A percentile compares a stretch with the other conserved stretches of the same genome.
These are phyloP conservation scores for Stichopus horrens DNA, from an alignment of 53 echinoderm and acorn worm species.

Conservation along the genomic window DNA sequence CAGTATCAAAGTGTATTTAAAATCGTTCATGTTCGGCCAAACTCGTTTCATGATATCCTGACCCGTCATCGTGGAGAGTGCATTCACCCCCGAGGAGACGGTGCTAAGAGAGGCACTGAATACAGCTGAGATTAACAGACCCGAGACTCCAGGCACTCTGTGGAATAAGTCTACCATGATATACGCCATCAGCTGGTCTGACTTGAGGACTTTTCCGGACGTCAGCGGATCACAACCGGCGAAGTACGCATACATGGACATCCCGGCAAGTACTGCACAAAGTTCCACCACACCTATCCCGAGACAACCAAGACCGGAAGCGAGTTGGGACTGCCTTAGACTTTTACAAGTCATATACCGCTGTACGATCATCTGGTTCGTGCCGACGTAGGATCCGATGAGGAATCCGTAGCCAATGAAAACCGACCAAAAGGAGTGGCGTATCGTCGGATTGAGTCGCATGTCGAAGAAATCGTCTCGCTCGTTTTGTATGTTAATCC, in stretches of 20 bases:
- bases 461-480: slow-evolving; percentile 25
- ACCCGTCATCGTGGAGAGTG: slow-evolving; percentile 26
- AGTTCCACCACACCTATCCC: neutral
- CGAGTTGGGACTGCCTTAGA: slow-evolving; percentile 7
- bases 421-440: slow-evolving; percentile 21
- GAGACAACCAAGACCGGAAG: neutral
- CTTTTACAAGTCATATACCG: slow-evolving; percentile 39
- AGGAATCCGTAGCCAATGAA: slow-evolving; percentile 10
- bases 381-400: neutral
- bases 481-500: neutral
- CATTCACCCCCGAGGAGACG: slow-evolving; percentile 34
- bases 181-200: slow-evolving; percentile 33
- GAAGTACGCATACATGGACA: slow-evolving; percentile 35
- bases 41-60: slow-evolving; percentile 1
- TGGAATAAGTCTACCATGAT: slow-evolving; percentile 22
- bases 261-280: slow-evolving; percentile 8
- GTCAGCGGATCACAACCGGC: slow-evolving; percentile 40
- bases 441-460: slow-evolving; percentile 19
- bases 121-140: slow-evolving; percentile 12
- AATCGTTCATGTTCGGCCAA: slow-evolving; percentile 12
- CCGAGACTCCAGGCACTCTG: slow-evolving; percentile 8
- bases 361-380: slow-evolving; percentile 41
- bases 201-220: neutral
- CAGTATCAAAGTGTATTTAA: slow-evolving; percentile 8
- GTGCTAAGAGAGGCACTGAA: slow-evolving; percentile 34